Conservation (phyloP, 2,888 invertebrate species). For the Onthophagus sagittarius region DNA sequence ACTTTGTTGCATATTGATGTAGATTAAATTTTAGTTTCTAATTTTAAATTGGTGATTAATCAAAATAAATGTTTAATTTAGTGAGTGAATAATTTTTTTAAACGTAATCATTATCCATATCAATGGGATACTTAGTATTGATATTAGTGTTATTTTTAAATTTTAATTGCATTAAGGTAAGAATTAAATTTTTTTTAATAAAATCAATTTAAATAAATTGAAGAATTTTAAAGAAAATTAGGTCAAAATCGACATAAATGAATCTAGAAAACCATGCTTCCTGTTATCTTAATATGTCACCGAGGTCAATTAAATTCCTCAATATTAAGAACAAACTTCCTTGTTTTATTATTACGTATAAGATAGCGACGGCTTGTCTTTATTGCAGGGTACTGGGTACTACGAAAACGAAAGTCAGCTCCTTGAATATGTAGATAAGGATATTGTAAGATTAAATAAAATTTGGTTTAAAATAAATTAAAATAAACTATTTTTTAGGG, state of each 20-base stretch:
- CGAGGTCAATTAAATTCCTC: neutral
- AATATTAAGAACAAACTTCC: neutral
- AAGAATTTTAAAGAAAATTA: neutral
- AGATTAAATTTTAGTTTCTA: neutral
- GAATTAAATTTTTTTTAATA: neutral
- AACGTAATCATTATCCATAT: neutral
- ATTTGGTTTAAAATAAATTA: neutral
- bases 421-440: neutral
- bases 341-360: neutral
- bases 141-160: neutral
- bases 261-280: neutral
- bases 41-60: neutral
- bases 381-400: neutral
- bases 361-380: neutral
- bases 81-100: neutral
- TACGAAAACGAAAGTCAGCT: neutral
- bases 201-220: neutral
- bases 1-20: neutral
- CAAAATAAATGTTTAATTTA: neutral
- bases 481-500: conserved; percentile 37
- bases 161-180: neutral
- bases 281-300: neutral
- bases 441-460: neutral
- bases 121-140: neutral
- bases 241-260: neutral